Base-by-base conservation (phyloP, 2,888 invertebrate genomes). In the Platynereis dumerilii region DNA sequence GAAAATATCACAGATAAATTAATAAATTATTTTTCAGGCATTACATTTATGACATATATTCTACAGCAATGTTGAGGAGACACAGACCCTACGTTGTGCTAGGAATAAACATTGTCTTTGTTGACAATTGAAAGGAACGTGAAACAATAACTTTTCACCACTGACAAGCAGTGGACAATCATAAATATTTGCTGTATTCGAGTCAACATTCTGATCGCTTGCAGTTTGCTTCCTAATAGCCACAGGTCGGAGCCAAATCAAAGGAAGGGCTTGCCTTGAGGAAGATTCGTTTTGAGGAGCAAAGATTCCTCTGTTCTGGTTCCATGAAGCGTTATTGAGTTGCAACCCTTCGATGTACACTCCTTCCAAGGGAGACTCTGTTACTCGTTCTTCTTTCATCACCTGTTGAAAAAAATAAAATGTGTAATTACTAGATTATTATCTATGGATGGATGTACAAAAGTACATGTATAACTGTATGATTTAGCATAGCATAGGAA, bases 291-390 rank as follows among this genome's bases (percentile, higher is more conserved):
- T 5, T 12, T 34, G 34, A 34, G 34, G 12, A 12, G 34, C 34
- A 34, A 34, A 34, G 5, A 34, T 34, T 34, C 34, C 34, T 34
- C 34, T 34, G 34, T 12, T 34, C 34, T 34, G 69, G 66, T 80
- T 79, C 81, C 81, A 81, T 27, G 74, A 68, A 54, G 80, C 80
- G 71, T 80, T 78, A 69, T 78, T 74, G 12, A 81, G 73, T 26
- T 67, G 66, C 27, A 81, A 69, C 7, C 77, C 75, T 7, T 72
- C 71, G 28, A 81, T 66, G 60, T 78, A 80, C 1, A 76, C 74
- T 3, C 81, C 81, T 63, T 72, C 69, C 26, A 70, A 60, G 24
- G 80, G 77, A 29, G 78, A 69, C 3, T 62, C 60, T 0, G 74
- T 72, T 7, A 80, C 76, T n/a, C 2, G 3, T 0, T 55, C 55